These are phyloP conservation scores for Hippopotamus amphibius DNA, from an alignment of 2,113 vertebrate genomes.

Conservation along the genomic window DNA sequence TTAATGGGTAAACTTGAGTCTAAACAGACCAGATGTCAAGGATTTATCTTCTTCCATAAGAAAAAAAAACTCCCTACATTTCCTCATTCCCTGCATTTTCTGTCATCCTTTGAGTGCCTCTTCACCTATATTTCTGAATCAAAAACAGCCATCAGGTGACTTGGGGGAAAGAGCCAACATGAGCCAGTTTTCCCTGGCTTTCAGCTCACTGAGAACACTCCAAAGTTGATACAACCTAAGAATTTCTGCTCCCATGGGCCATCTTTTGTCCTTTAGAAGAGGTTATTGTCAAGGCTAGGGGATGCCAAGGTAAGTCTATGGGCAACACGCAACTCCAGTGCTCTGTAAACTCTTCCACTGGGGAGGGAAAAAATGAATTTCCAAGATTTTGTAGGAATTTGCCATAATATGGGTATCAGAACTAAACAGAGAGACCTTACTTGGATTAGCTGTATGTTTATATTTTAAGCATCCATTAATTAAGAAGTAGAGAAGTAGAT, in stretches of 20 bases:
- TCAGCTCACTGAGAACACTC: background rate
- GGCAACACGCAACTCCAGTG: background rate
- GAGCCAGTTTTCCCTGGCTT: background rate
- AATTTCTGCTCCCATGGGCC: background rate
- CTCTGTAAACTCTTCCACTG: background rate
- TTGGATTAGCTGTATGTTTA: background rate
- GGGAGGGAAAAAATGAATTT: background rate
- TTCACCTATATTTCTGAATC: background rate
- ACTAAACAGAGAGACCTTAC: background rate
- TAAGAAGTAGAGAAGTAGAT: background rate
- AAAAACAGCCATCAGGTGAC: background rate
- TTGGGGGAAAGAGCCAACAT: background rate
- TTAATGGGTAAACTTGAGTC: background rate
- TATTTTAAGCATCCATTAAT: background rate
- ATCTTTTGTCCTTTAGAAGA: conserved; percentile 17
- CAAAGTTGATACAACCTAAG: background rate
- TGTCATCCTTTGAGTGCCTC: background rate
- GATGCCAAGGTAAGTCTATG: background rate
- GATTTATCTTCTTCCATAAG: background rate
- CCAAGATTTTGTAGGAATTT: conserved; percentile 27
- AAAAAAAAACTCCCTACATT: background rate
- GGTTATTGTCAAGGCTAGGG: background rate
- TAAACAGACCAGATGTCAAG: background rate
- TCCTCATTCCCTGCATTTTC: background rate
- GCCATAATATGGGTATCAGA: background rate